Base-by-base conservation (phyloP, 1,140 invertebrate species). In the Caenorhabditis brenneri region DNA sequence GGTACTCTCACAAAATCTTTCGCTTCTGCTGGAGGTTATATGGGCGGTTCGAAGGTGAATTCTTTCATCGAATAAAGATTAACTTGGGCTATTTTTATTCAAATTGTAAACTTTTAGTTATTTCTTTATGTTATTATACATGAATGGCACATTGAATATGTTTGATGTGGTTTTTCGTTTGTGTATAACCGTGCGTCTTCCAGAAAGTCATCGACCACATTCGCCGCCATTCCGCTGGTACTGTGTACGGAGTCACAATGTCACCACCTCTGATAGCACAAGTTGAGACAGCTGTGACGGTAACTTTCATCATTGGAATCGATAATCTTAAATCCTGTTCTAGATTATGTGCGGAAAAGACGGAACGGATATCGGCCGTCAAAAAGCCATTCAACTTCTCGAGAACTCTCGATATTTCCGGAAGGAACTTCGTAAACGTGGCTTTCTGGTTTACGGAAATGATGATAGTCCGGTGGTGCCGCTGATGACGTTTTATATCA, bases 401-500 rank as follows among this genome's bases (percentile, higher is more conserved):
- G 60, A 86, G 15, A 89, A 89, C 78, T 82, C 87, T 0, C 65
- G 85, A 49, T 88, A 88, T 29, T 88, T 88, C 79, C 65, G 87
- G 29, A 81, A 58, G 27, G 31, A 82, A 53, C 60, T 88, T 9
- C 51, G 79, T 4, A 79, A 87, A 80, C 94, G 96, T 89, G 96
- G 97, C 80, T 95, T 97, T 87, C 95, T 98, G 88, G 94, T 95
- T 83, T 97, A 96, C 92, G 97, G 97, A 22, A 95, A 97, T 92
- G 94, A 95, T 88, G 95, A 97, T 91, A 98, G 96, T 7, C 97
- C 97, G 0, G 96, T 99, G 83, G 95, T 99, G 86, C 97, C 97
- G 31, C 93, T 99, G 92, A 92, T 99, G 89, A 94, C 97, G 46
- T 98, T 96, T 92, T 93, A 96, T 88, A 96, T 96, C 91, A 95